Conservation (phyloP, 2,888 invertebrate species). For the Odontocerum albicorne region DNA sequence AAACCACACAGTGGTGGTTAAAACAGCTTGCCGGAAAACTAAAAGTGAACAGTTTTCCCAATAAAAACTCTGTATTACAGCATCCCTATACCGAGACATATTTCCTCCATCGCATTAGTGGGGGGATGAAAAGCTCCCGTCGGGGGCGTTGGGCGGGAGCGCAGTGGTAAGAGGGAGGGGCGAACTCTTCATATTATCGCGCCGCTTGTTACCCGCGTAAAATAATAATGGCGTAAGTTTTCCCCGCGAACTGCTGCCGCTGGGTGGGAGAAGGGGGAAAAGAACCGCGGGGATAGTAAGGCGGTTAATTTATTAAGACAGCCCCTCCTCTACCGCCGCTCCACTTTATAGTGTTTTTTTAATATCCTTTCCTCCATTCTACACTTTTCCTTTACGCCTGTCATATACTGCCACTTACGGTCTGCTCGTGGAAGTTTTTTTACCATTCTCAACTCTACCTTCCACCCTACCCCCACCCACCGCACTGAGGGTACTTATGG, state of each 20-base stretch:
- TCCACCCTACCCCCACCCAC: conserved; percentile 4
- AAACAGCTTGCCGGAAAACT: conserved; percentile 22
- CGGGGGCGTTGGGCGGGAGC: background rate
- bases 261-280: conserved; percentile 4
- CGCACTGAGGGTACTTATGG: conserved; percentile 25
- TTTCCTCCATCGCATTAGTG: conserved; percentile 30
- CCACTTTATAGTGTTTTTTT: conserved; percentile 34
- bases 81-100: conserved; percentile 28
- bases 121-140: background rate
- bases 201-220: conserved; percentile 62
- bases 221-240: conserved; percentile 61
- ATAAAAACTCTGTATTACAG: conserved; percentile 23
- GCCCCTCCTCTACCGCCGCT: conserved; percentile 41
- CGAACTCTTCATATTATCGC: conserved; percentile 52
- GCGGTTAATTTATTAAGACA: conserved; percentile 58
- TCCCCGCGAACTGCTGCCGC: conserved; percentile 24
- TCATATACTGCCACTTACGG: conserved; percentile 36
- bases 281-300: conserved; percentile 24
- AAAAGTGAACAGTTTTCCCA: conserved; percentile 17
- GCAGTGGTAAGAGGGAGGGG: conserved; percentile 14
- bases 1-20: conserved; percentile 12
- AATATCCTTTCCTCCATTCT: conserved; percentile 33
- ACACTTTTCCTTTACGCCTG: conserved; percentile 36
- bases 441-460: background rate
- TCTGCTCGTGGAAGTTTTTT: conserved; percentile 24